These are phyloP conservation scores for Drepana arcuata DNA, from an alignment of 1,140 invertebrate genomes.

Conservation along the genomic window DNA sequence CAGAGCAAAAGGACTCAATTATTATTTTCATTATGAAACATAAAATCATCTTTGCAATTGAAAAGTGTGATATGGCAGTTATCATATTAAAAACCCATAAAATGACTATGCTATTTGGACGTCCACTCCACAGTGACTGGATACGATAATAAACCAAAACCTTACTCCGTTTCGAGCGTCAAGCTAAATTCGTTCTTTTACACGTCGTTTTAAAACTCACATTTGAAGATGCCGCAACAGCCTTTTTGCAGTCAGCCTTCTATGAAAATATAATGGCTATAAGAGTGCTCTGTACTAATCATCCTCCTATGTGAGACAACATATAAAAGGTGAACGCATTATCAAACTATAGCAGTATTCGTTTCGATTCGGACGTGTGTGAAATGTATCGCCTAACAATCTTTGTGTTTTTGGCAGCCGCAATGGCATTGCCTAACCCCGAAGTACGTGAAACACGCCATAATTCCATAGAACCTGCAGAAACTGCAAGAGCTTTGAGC, in stretches of 20 bases:
- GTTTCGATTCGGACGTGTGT: constrained; percentile 38
- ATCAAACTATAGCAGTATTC: constrained; percentile 51
- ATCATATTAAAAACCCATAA: constrained; percentile 15
- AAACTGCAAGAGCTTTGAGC: constrained; percentile 37
- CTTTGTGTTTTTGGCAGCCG: constrained; percentile 21
- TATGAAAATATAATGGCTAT: constrained; percentile 67
- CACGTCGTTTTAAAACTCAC: no score
- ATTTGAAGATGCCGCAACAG: no score
- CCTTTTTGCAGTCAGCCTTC: constrained; percentile 58
- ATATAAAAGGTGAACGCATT: constrained; percentile 58
- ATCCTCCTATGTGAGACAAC: constrained; percentile 52
- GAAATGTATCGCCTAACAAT: constrained; percentile 34
- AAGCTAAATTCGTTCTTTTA: constrained; percentile 23
- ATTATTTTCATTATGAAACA: no score
- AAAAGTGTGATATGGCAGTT: no score
- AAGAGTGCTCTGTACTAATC: constrained; percentile 45
- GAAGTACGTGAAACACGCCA: constrained; percentile 21
- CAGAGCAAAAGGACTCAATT: no score
- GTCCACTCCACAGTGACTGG: constrained; percentile 40
- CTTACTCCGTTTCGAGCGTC: neutral
- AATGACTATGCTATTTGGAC: constrained; percentile 19
- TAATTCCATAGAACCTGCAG: constrained; percentile 13
- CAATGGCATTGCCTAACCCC: constrained; percentile 36
- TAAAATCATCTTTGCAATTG: no score
- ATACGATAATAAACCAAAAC: constrained; percentile 49